These are phyloP conservation scores for Hirundo rustica DNA, from an alignment of 2,797 vertebrate species.

Conservation along the genomic window DNA sequence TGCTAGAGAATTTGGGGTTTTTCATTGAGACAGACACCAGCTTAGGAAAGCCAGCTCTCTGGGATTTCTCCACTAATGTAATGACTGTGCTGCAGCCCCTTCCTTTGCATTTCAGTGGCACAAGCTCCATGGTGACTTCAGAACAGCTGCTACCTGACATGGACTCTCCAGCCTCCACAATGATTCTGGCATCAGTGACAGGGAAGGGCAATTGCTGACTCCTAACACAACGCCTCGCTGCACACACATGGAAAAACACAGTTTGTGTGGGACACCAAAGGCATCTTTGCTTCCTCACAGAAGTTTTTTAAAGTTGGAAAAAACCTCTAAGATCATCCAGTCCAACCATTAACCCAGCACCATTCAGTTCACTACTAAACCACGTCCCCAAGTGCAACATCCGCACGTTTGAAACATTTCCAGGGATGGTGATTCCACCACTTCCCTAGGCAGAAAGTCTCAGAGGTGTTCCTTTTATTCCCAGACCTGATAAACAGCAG, in stretches of 20 bases:
- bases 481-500: not conserved
- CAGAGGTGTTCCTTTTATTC: not conserved
- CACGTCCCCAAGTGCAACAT: not conserved
- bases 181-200: not conserved
- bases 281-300: not conserved
- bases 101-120: not conserved
- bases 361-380: not conserved
- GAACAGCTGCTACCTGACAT: not conserved
- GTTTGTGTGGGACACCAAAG: not conserved
- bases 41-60: not conserved
- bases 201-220: not conserved
- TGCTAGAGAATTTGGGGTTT: not conserved
- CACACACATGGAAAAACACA: rapidly evolving
- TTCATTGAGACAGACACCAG: not conserved
- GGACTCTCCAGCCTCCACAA: not conserved
- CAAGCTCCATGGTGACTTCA: not conserved
- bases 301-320: not conserved
- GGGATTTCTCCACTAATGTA: not conserved
- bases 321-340: not conserved
- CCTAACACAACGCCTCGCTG: not conserved
- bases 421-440: not conserved
- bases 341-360: not conserved
- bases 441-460: not conserved
- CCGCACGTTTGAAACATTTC: not conserved
- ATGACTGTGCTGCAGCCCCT: not conserved